Evolutionary conservation across 2,113 vertebrate species (phyloP).

Genomic region (Otolemur garnettii): DNA sequence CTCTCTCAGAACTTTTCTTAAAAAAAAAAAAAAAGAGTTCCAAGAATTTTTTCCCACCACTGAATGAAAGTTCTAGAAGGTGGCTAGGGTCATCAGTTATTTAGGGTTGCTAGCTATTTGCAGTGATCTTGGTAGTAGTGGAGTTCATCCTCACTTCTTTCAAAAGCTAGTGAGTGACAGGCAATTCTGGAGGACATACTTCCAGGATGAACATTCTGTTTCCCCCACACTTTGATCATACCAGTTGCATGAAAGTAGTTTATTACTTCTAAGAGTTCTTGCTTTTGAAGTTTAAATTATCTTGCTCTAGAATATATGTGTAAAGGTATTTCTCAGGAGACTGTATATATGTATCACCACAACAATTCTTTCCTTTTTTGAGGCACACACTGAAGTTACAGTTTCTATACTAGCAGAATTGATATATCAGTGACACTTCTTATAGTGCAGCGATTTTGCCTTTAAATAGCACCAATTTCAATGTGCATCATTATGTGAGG

Average conservation of each 20-base stretch:
- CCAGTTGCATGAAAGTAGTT: background rate
- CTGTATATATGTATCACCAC: background rate
- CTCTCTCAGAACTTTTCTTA: background rate
- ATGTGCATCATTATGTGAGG: conserved; percentile 27
- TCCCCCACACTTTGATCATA: background rate
- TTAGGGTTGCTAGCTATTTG: background rate
- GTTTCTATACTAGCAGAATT: conserved; percentile 39
- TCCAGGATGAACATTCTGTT: background rate
- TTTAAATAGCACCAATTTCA: conserved; percentile 65
- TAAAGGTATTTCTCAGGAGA: background rate
- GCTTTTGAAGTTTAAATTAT: conserved; percentile 44
- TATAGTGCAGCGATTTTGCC: conserved; percentile 31
- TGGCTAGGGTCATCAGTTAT: background rate
- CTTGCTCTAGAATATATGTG: background rate
- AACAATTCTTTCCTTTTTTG: conserved; percentile 47
- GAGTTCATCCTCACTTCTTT: background rate
- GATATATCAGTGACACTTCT: conserved; percentile 63
- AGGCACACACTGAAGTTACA: background rate
- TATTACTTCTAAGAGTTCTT: background rate
- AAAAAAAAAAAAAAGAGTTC: background rate
- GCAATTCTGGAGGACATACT: background rate
- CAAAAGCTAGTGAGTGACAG: background rate
- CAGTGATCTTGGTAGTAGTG: background rate
- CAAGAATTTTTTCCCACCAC: background rate
- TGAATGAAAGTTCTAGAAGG: background rate